Percentiles rank a stretch among this genome's conserved stretches.
phyloP scores from a whole-genome alignment of 2,113 vertebrate species.

The Macrotus californicus region DNA sequence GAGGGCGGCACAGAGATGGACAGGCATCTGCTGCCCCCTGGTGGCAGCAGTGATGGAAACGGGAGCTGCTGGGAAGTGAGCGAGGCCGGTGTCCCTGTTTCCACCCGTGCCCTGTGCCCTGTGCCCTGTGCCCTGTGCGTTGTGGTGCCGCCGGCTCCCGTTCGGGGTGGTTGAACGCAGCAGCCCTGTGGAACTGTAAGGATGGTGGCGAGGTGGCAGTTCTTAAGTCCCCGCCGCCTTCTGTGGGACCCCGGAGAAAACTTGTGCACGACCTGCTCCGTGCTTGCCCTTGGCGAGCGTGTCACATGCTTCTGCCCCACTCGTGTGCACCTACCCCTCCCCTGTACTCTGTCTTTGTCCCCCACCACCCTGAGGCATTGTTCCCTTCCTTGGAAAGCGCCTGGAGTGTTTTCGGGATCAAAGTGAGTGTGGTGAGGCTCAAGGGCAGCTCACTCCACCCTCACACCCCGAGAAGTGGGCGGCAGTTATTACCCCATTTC shows the following conservation, averaged over 20 bases:
- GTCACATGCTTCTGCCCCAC: rapidly evolving
- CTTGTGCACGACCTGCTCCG: rapidly evolving
- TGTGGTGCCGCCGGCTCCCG: rapidly evolving
- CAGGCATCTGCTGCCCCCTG: slow-evolving; percentile 73
- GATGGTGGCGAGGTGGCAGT: rapidly evolving
- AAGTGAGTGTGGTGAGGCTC: rapidly evolving
- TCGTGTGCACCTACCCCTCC: background rate
- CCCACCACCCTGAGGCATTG: rapidly evolving
- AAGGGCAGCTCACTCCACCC: rapidly evolving
- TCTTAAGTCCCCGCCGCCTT: background rate
- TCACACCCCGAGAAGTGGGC: background rate
- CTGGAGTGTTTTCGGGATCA: too few relatives aligned
- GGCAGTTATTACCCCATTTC: background rate
- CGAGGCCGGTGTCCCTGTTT: rapidly evolving
- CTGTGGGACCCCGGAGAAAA: background rate
- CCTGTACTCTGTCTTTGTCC: background rate
- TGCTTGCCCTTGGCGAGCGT: rapidly evolving
- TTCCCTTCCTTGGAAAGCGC: background rate
- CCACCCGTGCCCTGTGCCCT: rapidly evolving
- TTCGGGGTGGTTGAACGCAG: background rate
- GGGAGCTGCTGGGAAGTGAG: background rate
- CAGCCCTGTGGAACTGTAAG: background rate
- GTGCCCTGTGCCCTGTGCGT: background rate
- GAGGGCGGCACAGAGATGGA: background rate
- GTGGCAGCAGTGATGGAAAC: background rate